These are phyloP conservation scores for Stichopus horrens DNA, from an alignment of 53 echinoderm and acorn worm species.

Conservation along the genomic window DNA sequence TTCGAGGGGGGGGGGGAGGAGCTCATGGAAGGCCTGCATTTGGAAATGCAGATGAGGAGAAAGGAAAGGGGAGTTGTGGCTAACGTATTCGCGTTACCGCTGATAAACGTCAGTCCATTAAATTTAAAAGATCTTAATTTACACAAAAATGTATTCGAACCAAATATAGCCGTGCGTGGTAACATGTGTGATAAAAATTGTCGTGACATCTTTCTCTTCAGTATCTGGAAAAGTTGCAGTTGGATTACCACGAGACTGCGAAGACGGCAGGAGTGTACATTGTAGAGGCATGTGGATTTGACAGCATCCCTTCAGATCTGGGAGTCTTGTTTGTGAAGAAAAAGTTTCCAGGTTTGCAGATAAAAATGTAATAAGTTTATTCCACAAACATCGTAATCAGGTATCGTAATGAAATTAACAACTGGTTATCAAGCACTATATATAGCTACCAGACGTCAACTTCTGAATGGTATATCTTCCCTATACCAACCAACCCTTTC, in stretches of 20 bases:
- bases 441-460: not conserved
- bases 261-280: conserved; percentile 79
- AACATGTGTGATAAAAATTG: no score
- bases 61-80: no score
- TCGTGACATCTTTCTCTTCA: not conserved
- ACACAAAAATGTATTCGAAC: not conserved
- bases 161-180: no score
- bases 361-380: not conserved
- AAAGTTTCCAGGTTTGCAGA: conserved; percentile 78
- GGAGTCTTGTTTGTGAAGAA: conserved; percentile 67
- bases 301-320: conserved; percentile 94
- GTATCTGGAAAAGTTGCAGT: conserved; percentile 78
- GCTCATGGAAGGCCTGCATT: no score
- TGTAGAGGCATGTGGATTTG: conserved; percentile 86
- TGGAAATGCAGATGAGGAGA: no score
- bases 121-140: no score
- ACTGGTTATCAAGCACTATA: not conserved
- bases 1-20: no score
- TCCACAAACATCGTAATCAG: not conserved
- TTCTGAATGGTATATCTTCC: not conserved
- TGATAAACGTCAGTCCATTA: no score
- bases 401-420: not conserved
- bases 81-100: no score
- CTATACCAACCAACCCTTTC: no score
- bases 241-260: conserved; percentile 74